These are phyloP conservation scores for Catocala sponsa DNA, from an alignment of 2,888 invertebrate genomes.

Conservation along the genomic window DNA sequence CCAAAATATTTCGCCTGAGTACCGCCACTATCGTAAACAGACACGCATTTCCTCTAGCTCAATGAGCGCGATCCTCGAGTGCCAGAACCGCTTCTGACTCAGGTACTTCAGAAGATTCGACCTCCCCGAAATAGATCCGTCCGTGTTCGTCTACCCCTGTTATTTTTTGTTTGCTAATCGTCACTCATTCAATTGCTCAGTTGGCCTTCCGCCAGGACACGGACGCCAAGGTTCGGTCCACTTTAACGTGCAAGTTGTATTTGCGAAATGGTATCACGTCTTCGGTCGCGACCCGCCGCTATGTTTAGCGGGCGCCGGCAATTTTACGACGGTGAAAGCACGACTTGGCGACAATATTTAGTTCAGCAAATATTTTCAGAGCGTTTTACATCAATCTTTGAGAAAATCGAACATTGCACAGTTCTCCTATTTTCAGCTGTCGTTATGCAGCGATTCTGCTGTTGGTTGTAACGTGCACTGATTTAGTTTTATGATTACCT, in stretches of 20 bases:
- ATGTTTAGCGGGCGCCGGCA: constrained; percentile 42
- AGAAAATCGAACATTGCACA: constrained; percentile 14
- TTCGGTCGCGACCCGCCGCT: constrained; percentile 44
- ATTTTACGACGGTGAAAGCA: constrained; percentile 47
- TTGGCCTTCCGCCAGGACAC: constrained; percentile 83
- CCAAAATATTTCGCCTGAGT: constrained; percentile 58
- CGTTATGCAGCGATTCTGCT: constrained; percentile 28
- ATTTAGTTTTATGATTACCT: constrained; percentile 84
- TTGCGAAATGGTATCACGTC: constrained; percentile 67
- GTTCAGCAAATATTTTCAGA: constrained; percentile 46
- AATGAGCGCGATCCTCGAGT: constrained; percentile 76
- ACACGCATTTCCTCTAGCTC: constrained; percentile 78
- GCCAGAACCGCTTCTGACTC: constrained; percentile 72
- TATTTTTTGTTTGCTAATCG: constrained; percentile 77
- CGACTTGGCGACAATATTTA: constrained; percentile 40
- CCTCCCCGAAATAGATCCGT: constrained; percentile 81
- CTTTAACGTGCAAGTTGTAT: constrained; percentile 66
- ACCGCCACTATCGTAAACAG: constrained; percentile 65
- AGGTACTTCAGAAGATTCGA: constrained; percentile 78
- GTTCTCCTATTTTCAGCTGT: constrained; percentile 38
- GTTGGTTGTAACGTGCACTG: constrained; percentile 55
- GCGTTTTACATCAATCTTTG: constrained; percentile 29
- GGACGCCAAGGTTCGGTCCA: constrained; percentile 73
- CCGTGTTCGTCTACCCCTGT: constrained; percentile 79
- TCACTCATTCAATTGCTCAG: constrained; percentile 83